Conservation (phyloP, 2,797 vertebrate genomes). For the Amniataba percoides region DNA sequence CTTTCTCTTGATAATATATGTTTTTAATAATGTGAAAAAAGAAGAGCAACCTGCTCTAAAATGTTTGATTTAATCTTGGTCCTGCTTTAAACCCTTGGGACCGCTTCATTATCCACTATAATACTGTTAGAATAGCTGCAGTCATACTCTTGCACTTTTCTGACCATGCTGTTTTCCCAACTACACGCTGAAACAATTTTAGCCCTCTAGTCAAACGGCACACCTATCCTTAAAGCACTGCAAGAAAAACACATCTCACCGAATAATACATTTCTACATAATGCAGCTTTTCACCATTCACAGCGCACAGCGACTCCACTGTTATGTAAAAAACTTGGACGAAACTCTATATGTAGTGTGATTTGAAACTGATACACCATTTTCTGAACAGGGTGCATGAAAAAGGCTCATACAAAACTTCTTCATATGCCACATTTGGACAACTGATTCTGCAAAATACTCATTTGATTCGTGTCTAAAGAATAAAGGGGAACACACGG, state of each 20-base stretch:
- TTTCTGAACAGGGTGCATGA: conserved; percentile 37
- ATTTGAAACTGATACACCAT: conserved; percentile 33
- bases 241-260: conserved; percentile 59
- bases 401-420: neutral
- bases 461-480: neutral
- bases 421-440: neutral
- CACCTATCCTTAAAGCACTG: conserved; percentile 61
- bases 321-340: conserved; percentile 26
- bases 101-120: neutral
- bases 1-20: conserved; percentile 17
- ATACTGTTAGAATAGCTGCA: conserved; percentile 27
- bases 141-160: conserved; percentile 38
- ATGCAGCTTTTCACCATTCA: conserved; percentile 56
- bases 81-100: neutral
- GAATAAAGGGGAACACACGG: neutral
- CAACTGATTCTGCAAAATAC: neutral
- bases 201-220: conserved; percentile 62
- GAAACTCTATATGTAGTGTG: conserved; percentile 35
- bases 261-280: conserved; percentile 49
- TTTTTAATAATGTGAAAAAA: conserved; percentile 1
- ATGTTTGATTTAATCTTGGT: conserved; percentile 1
- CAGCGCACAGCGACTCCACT: conserved; percentile 32
- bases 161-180: conserved; percentile 30
- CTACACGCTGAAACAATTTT: conserved; percentile 74
- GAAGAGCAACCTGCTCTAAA: neutral